Evolutionary conservation across 2,113 vertebrate genomes (phyloP).

Genomic region (Pangasianodon hypophthalmus): DNA sequence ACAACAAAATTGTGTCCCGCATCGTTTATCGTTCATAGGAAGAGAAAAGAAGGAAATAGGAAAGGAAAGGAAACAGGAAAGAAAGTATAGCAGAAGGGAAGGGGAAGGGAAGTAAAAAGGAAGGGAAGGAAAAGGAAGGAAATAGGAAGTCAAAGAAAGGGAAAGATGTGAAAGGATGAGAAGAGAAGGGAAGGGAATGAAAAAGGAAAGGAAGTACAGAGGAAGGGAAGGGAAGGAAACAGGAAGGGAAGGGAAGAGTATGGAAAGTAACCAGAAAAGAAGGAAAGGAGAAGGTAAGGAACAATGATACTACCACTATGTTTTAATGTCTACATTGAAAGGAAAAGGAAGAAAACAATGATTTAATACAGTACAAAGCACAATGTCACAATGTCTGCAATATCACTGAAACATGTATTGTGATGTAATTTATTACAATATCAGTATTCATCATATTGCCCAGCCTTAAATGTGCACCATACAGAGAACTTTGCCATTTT

Average conservation of each 20-base stretch:
- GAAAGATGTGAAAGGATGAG: neutral
- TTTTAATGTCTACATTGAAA: neutral
- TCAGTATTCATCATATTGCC: neutral
- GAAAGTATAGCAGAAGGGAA: neutral
- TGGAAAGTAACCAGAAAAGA: neutral
- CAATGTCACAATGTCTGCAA: too few species aligned
- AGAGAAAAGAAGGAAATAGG: neutral
- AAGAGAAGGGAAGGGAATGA: neutral
- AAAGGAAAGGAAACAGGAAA: neutral
- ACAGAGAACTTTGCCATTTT: neutral
- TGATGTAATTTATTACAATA: neutral
- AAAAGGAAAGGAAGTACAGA: neutral
- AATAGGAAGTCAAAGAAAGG: neutral
- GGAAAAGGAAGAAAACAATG: neutral
- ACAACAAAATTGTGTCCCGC: neutral
- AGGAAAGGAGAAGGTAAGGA: neutral
- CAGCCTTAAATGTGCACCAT: neutral
- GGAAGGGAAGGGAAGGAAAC: neutral
- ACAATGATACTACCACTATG: neutral
- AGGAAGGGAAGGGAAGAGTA: neutral
- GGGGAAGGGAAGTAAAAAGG: neutral
- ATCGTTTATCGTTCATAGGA: neutral
- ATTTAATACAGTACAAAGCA: neutral
- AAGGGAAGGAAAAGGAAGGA: neutral
- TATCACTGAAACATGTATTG: too few species aligned